Evolutionary conservation across 2,113 vertebrate genomes (phyloP), one percentile per base, ranked within the genome.

Genomic region (Daphoenositta chrysoptera): DNA sequence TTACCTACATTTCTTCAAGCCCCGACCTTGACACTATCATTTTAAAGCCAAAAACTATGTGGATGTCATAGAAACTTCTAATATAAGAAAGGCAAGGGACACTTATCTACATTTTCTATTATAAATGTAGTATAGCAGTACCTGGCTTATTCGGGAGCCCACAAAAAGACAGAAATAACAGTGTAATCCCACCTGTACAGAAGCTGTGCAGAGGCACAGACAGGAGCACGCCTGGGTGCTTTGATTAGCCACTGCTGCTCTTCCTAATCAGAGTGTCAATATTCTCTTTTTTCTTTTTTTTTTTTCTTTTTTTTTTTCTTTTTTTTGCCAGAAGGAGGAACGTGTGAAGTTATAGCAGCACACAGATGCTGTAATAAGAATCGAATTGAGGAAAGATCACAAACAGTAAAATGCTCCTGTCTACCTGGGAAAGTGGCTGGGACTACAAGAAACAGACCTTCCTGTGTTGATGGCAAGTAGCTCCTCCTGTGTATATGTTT

Each of bases 341-440:
- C 99, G 4, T 99, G 99, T 95, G 99, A 99, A 98, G 99, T 99
- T 97, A 99, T 99, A 73, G 99, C 99, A 15, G 99, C 99, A 50
- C 99, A 99, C 97, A 98, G 99, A 97, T 99, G 99, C 96, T 99
- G 99, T 98, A 99, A 99, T 98, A 99, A 99, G 98, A 99, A 99
- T 97, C 99, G 99, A 69, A 99, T 99, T 54, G 99, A 99, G 97
- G 99, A 99, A 95, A 98, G 99, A 85, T 99, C 99, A 19, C 99
- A 99, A 97, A 99, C 99, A 42, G 99, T 99, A 92, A 99, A 99
- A 97, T 99, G 99, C 96, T 99, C 99, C 97, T 99, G 99, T 98
- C 98, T 99, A 97, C 99, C 99, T 10, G 99, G 99, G 81, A 99
- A 99, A 98, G 99, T 99, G 95, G 99, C 99, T 44, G 99, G 99